These are phyloP conservation scores for Caloenas nicobarica DNA, from an alignment of 2,113 vertebrate species.

Conservation along the genomic window DNA sequence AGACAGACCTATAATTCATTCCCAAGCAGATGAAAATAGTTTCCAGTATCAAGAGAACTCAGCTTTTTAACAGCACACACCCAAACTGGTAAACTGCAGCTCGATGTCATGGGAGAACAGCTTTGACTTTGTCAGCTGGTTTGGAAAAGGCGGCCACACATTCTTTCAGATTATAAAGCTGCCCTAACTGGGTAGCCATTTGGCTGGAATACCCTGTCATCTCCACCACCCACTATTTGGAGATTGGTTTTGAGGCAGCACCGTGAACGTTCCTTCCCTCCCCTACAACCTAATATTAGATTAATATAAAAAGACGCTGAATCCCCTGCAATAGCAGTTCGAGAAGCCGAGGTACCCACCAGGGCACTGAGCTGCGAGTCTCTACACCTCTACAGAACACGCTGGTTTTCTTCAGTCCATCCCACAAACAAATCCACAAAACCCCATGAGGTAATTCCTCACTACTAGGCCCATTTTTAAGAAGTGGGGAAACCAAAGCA, in stretches of 20 bases:
- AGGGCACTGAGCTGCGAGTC: neutral
- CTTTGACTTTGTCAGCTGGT: slow-evolving; percentile 9
- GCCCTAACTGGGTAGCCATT: neutral
- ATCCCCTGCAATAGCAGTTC: neutral
- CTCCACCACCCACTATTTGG: slow-evolving; percentile 23
- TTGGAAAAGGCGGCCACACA: neutral
- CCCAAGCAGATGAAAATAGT: slow-evolving; percentile 56
- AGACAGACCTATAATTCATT: slow-evolving; percentile 63
- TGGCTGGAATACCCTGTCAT: slow-evolving; percentile 51
- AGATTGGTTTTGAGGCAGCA: slow-evolving; percentile 29
- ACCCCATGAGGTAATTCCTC: neutral
- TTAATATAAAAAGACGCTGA: slow-evolving; percentile 39
- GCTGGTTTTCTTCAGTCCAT: neutral
- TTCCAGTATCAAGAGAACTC: slow-evolving; percentile 56
- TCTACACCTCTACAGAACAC: neutral
- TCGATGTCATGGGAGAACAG: slow-evolving; percentile 9
- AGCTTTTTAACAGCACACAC: slow-evolving; percentile 50
- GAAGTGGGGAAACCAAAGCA: slow-evolving; percentile 1
- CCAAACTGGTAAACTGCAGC: slow-evolving; percentile 48
- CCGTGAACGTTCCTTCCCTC: neutral
- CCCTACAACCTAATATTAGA: slow-evolving; percentile 40
- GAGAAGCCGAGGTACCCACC: neutral
- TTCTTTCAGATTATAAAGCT: slow-evolving; percentile 20
- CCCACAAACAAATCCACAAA: neutral
- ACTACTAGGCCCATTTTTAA: neutral